phyloP scores from a whole-genome alignment of 2,888 invertebrate genomes.

The Aspidiotus rigidus region DNA sequence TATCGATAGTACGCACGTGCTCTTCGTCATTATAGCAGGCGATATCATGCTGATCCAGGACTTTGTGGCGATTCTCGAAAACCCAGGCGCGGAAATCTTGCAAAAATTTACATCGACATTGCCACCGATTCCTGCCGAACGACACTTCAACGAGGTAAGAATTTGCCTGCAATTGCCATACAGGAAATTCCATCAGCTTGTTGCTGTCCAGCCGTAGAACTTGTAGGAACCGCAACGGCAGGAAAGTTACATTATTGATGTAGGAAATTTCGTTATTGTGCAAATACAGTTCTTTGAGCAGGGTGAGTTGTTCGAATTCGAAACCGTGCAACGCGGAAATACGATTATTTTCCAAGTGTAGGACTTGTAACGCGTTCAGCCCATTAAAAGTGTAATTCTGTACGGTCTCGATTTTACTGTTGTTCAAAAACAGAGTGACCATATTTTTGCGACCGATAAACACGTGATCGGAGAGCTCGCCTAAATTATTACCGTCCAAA shows the following conservation, averaged over 20 bases:
- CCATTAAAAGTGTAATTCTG: constrained; percentile 88
- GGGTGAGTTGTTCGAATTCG: constrained; percentile 72
- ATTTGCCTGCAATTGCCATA: constrained; percentile 56
- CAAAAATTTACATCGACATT: constrained; percentile 80
- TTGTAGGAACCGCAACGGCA: constrained; percentile 66
- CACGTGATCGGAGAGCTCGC: constrained; percentile 71
- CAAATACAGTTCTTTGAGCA: constrained; percentile 70
- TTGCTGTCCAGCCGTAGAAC: constrained; percentile 76
- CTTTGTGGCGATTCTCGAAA: constrained; percentile 67
- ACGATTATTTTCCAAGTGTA: constrained; percentile 79
- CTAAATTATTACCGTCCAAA: constrained; percentile 80
- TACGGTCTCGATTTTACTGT: constrained; percentile 70
- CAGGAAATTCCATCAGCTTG: constrained; percentile 65
- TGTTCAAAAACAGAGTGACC: constrained; percentile 74
- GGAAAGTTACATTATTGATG: constrained; percentile 71
- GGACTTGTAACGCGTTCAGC: constrained; percentile 62
- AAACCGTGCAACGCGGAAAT: constrained; percentile 68
- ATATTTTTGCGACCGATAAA: constrained; percentile 86
- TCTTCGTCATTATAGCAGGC: constrained; percentile 48
- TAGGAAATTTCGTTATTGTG: constrained; percentile 73
- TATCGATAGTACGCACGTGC: constrained; percentile 54
- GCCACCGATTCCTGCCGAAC: constrained; percentile 78
- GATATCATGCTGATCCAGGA: constrained; percentile 66
- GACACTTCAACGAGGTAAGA: constrained; percentile 62
- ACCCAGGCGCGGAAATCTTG: constrained; percentile 76